Evolutionary conservation across 2,113 vertebrate species (phyloP).

Genomic region (Cyprinodon variegatus): DNA sequence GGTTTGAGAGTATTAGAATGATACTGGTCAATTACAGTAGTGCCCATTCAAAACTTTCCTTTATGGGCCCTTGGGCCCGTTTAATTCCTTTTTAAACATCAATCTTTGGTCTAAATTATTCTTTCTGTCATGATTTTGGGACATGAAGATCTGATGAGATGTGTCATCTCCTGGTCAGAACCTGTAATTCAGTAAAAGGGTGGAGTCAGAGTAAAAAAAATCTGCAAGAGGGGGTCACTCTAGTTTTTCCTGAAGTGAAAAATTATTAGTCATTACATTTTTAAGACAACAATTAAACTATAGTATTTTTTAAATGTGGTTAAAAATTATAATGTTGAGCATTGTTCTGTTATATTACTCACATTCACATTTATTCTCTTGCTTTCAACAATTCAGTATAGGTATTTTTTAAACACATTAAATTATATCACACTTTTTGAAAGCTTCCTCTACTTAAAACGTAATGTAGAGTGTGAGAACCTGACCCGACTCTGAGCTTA

Average conservation of each 20-base stretch:
- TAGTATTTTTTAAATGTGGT: neutral
- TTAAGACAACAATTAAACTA: neutral
- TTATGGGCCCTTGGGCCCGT: too few relatives aligned
- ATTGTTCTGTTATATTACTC: neutral
- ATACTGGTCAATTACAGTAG: neutral
- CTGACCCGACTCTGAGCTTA: constrained; percentile 49
- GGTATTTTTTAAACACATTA: neutral
- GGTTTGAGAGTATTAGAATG: neutral
- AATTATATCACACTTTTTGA: neutral
- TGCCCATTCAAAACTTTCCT: too few relatives aligned
- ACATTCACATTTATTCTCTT: neutral
- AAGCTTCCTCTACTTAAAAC: neutral
- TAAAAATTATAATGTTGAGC: neutral
- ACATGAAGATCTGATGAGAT: too few relatives aligned
- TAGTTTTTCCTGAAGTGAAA: neutral
- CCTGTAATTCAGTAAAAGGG: too few relatives aligned
- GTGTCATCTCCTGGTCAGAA: too few relatives aligned
- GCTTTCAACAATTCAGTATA: neutral
- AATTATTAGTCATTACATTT: neutral
- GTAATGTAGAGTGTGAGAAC: constrained; percentile 32
- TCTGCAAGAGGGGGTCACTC: too few relatives aligned
- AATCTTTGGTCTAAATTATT: too few relatives aligned
- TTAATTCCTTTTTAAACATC: too few relatives aligned
- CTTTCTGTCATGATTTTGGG: too few relatives aligned
- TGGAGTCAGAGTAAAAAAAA: too few relatives aligned